A percentile compares a stretch with the other conserved stretches of the same genome.
phyloP scores from a whole-genome alignment of 2,888 invertebrate species.

The Blera fallax region DNA sequence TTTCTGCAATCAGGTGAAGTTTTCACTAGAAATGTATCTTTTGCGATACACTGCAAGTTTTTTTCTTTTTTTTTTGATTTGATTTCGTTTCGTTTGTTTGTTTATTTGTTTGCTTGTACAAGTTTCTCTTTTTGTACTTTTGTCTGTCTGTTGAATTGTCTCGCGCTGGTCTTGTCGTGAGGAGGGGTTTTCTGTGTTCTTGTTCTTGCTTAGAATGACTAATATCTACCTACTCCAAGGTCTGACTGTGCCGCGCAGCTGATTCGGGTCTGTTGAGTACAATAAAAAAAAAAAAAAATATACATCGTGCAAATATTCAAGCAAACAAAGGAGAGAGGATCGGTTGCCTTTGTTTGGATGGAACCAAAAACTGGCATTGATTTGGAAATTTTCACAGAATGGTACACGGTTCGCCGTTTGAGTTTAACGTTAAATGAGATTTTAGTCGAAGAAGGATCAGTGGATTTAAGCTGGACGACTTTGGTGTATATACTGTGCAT shows the following conservation, averaged over 20 bases:
- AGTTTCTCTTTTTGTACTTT: conserved; percentile 44
- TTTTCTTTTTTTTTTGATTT: too few species aligned
- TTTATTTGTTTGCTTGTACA: too few species aligned
- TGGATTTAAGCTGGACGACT: neutral
- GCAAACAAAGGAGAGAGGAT: conserved; percentile 44
- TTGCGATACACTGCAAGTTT: neutral
- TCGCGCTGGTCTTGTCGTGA: conserved; percentile 35
- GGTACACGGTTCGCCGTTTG: neutral
- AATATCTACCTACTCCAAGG: neutral
- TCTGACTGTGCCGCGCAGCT: neutral
- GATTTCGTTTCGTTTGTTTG: too few species aligned
- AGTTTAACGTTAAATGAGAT: neutral
- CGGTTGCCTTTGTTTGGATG: conserved; percentile 26
- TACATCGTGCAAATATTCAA: conserved; percentile 1
- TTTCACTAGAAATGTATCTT: conserved; percentile 57
- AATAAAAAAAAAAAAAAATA: neutral
- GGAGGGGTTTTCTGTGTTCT: conserved; percentile 36
- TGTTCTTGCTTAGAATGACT: conserved; percentile 49
- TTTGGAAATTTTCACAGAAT: neutral
- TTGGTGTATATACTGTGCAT: neutral
- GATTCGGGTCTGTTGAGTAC: neutral
- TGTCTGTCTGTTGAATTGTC: conserved; percentile 27
- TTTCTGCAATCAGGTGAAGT: conserved; percentile 64
- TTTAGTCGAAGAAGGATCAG: neutral
- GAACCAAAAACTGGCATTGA: conserved; percentile 2